Evolutionary conservation across 2,797 vertebrate genomes (phyloP).

Genomic region (Apodemus agrarius): DNA sequence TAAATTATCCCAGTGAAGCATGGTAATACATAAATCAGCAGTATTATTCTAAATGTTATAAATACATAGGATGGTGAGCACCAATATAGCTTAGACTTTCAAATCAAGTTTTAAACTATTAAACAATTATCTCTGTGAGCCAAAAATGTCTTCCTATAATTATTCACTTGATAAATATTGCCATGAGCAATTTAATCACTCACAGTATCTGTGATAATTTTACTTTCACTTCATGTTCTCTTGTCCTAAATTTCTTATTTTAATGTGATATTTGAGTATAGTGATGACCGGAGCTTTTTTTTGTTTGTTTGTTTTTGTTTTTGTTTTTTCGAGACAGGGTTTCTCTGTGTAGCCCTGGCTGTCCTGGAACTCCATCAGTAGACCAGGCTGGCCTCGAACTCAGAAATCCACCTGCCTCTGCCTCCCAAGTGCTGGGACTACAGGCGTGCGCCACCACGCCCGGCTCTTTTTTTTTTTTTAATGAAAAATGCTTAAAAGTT

Average conservation of each 20-base stretch:
- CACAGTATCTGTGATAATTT: not conserved
- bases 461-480: slow-evolving; percentile 18
- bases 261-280: not conserved
- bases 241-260: not conserved
- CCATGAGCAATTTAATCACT: not conserved
- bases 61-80: not conserved
- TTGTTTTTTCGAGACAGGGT: too few relatives aligned
- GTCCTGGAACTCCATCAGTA: too few relatives aligned
- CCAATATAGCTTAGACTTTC: not conserved
- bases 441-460: too few relatives aligned
- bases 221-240: not conserved
- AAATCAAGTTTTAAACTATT: not conserved
- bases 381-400: too few relatives aligned
- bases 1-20: not conserved
- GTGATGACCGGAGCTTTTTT: not conserved
- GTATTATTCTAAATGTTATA: not conserved
- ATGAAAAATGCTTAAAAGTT: not conserved
- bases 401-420: too few relatives aligned
- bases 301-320: too few relatives aligned
- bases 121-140: not conserved
- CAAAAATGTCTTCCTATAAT: not conserved
- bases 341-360: too few relatives aligned
- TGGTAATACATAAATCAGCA: not conserved
- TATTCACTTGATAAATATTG: not conserved
- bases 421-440: too few relatives aligned